Percentiles rank a stretch among this genome's conserved stretches.
Evolutionary conservation across 35 echinoderm and acorn worm species (phyloP).

Genomic region (Amphiura filiformis): DNA sequence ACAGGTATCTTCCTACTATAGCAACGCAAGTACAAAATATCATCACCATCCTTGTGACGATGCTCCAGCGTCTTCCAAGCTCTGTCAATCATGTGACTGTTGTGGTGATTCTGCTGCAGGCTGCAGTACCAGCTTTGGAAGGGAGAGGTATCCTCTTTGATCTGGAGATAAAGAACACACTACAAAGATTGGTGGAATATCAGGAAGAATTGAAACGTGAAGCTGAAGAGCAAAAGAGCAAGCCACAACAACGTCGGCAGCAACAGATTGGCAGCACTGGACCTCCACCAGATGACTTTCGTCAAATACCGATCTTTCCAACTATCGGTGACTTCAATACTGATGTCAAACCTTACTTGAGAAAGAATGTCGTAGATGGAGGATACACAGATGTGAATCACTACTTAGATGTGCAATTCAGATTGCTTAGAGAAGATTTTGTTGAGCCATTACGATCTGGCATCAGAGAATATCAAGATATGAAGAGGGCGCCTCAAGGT

Average conservation of each 20-base stretch:
- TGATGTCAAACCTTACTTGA: constrained; percentile 37
- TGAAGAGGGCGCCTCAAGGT: constrained; percentile 1
- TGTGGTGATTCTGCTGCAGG: constrained; percentile 25
- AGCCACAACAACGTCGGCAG: background rate
- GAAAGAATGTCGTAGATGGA: constrained; percentile 44
- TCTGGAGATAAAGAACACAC: background rate
- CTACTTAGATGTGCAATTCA: constrained; percentile 84
- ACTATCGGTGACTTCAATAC: constrained; percentile 52
- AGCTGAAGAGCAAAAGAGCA: background rate
- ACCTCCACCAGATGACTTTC: constrained; percentile 62
- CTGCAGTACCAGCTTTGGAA: constrained; percentile 8
- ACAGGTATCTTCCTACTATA: constrained; percentile 9
- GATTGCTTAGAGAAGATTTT: constrained; percentile 88
- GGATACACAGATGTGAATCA: constrained; percentile 55
- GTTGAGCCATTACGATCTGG: constrained; percentile 67
- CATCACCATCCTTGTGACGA: constrained; percentile 9
- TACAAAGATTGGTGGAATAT: background rate
- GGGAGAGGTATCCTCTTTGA: constrained; percentile 11
- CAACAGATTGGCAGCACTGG: background rate
- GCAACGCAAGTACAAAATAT: constrained; percentile 14
- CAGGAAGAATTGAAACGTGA: background rate
- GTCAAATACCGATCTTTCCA: constrained; percentile 75
- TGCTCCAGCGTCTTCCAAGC: constrained; percentile 5
- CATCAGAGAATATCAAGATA: constrained; percentile 68
- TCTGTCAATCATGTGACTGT: constrained; percentile 16